A percentile compares a stretch with the other conserved stretches of the same genome.
phyloP scores from a whole-genome alignment of 2,797 vertebrate genomes.

The Picus viridis region DNA sequence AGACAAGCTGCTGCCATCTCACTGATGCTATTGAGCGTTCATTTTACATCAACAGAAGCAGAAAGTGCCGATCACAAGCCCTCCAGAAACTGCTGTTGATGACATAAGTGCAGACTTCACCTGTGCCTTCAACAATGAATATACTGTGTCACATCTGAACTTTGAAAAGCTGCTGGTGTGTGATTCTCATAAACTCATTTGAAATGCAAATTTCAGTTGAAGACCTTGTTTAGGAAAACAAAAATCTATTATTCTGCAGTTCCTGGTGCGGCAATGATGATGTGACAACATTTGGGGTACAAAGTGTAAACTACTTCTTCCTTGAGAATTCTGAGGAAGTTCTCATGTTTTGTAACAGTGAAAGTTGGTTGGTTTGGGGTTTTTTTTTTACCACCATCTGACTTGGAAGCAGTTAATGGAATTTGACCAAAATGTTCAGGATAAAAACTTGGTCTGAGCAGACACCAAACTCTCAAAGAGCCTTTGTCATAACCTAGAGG shows the following conservation, averaged over 20 bases:
- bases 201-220: not conserved
- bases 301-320: not conserved
- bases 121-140: not conserved
- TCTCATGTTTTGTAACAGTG: not conserved
- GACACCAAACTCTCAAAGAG: not conserved
- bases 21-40: fast-evolving
- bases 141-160: not conserved
- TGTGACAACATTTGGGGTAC: not conserved
- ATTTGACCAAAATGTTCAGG: not conserved
- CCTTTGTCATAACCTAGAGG: not conserved
- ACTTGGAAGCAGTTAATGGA: not conserved
- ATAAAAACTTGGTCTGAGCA: not conserved
- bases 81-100: not conserved
- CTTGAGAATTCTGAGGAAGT: not conserved
- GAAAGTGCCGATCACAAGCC: not conserved
- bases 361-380: not conserved
- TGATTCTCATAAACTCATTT: not conserved
- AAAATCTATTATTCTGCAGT: not conserved
- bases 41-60: not conserved
- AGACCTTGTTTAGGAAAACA: not conserved
- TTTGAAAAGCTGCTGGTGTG: not conserved
- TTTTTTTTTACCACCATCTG: not conserved
- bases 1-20: not conserved
- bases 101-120: not conserved
- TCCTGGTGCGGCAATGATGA: not conserved